Conservation (phyloP, 1,140 invertebrate species). For the Cydia strobilella region DNA sequence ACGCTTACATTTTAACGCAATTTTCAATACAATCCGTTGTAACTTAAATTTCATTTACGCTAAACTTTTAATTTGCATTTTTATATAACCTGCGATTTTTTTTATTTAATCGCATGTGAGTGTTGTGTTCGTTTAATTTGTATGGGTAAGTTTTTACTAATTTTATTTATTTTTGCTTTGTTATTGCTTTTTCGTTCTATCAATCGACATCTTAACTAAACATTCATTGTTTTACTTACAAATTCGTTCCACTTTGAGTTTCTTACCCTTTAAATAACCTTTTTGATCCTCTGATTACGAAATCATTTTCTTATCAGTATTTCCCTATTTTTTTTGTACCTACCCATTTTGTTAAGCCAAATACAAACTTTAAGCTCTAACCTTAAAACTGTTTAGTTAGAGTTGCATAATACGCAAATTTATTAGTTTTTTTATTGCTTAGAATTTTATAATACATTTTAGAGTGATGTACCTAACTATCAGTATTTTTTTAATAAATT, state of each 20-base stretch:
- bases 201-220: not conserved
- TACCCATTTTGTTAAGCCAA: no score
- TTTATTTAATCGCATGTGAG: constrained; percentile 23
- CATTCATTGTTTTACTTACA: not conserved
- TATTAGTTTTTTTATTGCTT: no score
- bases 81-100: constrained; percentile 16
- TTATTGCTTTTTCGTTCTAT: constrained; percentile 5
- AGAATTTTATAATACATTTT: no score
- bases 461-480: no score
- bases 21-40: not conserved
- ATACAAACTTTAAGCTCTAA: no score
- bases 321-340: no score
- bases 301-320: no score
- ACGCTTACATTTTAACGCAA: not conserved
- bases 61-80: constrained; percentile 6
- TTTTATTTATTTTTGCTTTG: constrained; percentile 24
- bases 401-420: not conserved
- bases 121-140: constrained; percentile 21
- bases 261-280: not conserved
- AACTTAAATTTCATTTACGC: not conserved
- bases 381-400: not conserved
- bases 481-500: no score
- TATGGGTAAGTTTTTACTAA: constrained; percentile 29
- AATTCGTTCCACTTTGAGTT: not conserved
- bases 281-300: not conserved